Base-by-base conservation (phyloP, 1,140 invertebrate species). In the Scylla paramamosain region DNA sequence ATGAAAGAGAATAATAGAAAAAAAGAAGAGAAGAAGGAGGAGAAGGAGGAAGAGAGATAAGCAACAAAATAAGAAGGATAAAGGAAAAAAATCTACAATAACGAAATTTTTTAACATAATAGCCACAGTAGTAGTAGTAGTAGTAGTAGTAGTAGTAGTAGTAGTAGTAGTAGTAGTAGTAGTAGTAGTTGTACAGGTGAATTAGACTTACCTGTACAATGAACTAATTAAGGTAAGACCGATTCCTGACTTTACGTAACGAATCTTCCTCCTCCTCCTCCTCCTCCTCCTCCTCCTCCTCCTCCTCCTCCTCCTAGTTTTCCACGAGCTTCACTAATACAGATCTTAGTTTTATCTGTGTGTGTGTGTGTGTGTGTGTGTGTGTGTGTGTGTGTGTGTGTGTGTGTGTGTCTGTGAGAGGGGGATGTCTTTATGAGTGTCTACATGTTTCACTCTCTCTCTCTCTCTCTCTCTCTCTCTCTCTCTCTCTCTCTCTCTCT, bases 401-500 rank as follows among this genome's bases (percentile, higher is more conserved):
- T 39, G 1, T 39, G 39, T 39, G 39, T 39, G 39, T 39, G 39
- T 39, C 1, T 39, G 39, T 39, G 39, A n/a, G n/a, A n/a, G n/a
- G n/a, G n/a, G n/a, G n/a, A n/a, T n/a, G n/a, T n/a, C n/a, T n/a
- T n/a, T n/a, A n/a, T n/a, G n/a, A n/a, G n/a, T n/a, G n/a, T n/a
- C n/a, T n/a, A 6, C 39, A 39, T 39, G 39, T 6, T 39, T 39
- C 1, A 39, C 39, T 31, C 14, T 39, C 29, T 87, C 84, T 87
- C 14, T 39, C 29, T 87, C 84, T 87, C 29, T 29, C 29, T 87
- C 84, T 87, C 16, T 29, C 84, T 87, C 84, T 87, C 29, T 29
- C 84, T 87, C 84, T 87, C 29, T 29, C 29, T 87, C 84, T 87
- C 29, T 29, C 29, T 87, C 84, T 87, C 29, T 29, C 84, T 87